Percentiles rank a stretch among this genome's conserved stretches.
These are phyloP conservation scores for Escarpia spicata DNA, from an alignment of 2,888 invertebrate species.

Conservation along the genomic window DNA sequence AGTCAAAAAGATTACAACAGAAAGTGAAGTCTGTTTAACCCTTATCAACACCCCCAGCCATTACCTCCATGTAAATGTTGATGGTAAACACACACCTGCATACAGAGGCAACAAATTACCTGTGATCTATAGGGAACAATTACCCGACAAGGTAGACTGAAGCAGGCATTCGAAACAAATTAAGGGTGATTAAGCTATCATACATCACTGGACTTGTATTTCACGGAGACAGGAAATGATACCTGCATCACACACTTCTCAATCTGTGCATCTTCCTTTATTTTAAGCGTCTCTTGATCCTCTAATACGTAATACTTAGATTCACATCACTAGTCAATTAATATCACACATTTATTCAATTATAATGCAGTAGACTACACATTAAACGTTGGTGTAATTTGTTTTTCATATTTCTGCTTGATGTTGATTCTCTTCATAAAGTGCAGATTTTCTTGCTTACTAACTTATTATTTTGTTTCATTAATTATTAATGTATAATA, in stretches of 20 bases:
- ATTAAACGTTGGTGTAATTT: background rate
- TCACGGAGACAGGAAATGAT: background rate
- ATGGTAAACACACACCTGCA: background rate
- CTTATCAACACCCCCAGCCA: background rate
- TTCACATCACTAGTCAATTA: background rate
- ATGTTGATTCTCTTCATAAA: background rate
- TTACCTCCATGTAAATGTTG: background rate
- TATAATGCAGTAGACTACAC: background rate
- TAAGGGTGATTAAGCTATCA: slow-evolving; percentile 5
- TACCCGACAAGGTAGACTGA: background rate
- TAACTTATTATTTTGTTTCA: too few relatives aligned
- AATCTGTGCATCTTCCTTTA: background rate
- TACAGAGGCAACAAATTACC: background rate
- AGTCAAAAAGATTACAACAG: background rate
- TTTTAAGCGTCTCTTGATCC: background rate
- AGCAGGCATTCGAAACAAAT: background rate
- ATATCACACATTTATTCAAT: background rate
- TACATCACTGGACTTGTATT: background rate
- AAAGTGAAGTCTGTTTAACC: background rate
- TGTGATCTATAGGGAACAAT: background rate
- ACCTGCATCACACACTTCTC: background rate
- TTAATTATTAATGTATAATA: too few relatives aligned
- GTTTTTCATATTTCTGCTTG: background rate
- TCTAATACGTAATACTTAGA: background rate
- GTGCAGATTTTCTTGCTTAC: too few relatives aligned